phyloP scores from a whole-genome alignment of 2,797 vertebrate species.

The Mormyrus hasselquistii region DNA sequence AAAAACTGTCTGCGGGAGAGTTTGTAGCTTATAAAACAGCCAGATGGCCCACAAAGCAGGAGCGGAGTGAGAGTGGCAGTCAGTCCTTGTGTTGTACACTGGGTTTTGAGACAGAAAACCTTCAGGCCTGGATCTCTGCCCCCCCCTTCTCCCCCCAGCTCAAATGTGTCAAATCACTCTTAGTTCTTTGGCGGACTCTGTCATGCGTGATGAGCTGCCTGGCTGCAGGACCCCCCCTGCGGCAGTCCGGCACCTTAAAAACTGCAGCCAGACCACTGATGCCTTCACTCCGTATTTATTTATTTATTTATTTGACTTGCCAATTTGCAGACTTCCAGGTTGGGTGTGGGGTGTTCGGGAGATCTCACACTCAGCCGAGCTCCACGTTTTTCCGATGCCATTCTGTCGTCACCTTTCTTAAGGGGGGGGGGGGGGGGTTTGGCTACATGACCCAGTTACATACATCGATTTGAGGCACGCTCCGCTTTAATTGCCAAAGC shows the following conservation, averaged over 20 bases:
- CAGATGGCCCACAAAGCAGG: background rate
- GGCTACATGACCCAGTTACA: background rate
- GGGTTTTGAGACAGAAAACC: background rate
- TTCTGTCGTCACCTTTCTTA: background rate
- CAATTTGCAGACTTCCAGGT: background rate
- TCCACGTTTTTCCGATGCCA: background rate
- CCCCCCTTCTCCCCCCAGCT: constrained; percentile 8
- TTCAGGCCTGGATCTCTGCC: background rate
- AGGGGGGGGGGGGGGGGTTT: background rate
- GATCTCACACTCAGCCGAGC: no score
- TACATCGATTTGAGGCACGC: constrained; percentile 21
- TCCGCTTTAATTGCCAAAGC: constrained; percentile 34
- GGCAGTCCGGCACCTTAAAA: constrained; percentile 12
- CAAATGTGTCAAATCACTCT: constrained; percentile 46
- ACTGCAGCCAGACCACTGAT: background rate
- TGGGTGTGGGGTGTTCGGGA: background rate
- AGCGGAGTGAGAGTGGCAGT: background rate
- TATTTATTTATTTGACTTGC: background rate
- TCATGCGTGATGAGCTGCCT: constrained; percentile 40
- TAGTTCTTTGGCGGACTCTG: constrained; percentile 31
- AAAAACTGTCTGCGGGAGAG: background rate
- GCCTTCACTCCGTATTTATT: background rate
- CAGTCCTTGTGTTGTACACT: background rate
- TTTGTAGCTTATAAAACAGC: background rate
- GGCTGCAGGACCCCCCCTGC: constrained; percentile 38